Conservation (phyloP, 2,797 vertebrate species). For the Sebastes melanostomus region DNA sequence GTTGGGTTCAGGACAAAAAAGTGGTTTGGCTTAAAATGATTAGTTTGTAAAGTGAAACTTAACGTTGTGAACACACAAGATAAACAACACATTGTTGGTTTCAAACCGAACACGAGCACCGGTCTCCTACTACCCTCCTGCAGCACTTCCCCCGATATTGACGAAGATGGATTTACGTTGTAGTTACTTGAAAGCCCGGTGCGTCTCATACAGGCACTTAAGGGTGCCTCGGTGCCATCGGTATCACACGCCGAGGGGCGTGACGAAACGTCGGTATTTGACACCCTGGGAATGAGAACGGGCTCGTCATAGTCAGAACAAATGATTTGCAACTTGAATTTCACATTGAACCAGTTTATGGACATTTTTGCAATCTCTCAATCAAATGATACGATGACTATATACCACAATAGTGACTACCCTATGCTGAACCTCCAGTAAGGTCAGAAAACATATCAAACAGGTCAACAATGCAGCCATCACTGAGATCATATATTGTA, state of each 20-base stretch:
- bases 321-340: conserved; percentile 47
- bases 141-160: too few species aligned
- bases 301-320: conserved; percentile 15
- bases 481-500: conserved; percentile 36
- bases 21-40: too few species aligned
- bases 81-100: too few species aligned
- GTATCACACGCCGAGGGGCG: not conserved
- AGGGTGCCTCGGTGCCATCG: not conserved
- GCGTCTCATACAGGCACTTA: not conserved
- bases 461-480: conserved; percentile 44
- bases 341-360: conserved; percentile 71
- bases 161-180: too few species aligned
- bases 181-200: too few species aligned
- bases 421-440: conserved; percentile 31
- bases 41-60: too few species aligned
- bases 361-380: conserved; percentile 62
- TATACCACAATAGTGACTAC: conserved; percentile 59
- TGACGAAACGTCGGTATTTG: not conserved
- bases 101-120: accelerated
- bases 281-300: not conserved
- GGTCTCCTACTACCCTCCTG: too few species aligned
- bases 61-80: too few species aligned
- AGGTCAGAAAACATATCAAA: conserved; percentile 50
- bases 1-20: too few species aligned
- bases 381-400: conserved; percentile 64